A percentile compares a stretch with the other conserved stretches of the same genome.
phyloP scores from a whole-genome alignment of 1,140 invertebrate species.

The Melanaphis sacchari region DNA sequence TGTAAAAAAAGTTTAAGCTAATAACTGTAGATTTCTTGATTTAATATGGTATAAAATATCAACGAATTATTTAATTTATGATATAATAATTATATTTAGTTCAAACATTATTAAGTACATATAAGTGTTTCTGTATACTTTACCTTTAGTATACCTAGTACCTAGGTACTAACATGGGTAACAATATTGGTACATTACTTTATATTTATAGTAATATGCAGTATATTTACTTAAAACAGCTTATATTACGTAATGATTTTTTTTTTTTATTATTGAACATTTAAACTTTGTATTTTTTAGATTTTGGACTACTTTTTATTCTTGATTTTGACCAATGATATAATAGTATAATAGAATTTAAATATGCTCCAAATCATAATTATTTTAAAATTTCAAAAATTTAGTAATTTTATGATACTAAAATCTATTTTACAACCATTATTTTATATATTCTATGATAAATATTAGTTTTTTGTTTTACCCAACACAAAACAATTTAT shows the following conservation, averaged over 20 bases:
- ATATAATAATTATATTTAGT: background rate
- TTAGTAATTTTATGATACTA: background rate
- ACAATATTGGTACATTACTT: no score
- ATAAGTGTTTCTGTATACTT: background rate
- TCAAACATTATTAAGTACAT: background rate
- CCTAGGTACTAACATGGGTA: no score
- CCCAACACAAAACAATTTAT: no score
- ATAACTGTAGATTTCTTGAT: background rate
- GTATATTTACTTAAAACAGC: background rate
- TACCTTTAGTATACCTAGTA: background rate
- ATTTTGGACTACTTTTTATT: background rate
- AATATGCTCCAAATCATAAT: no score
- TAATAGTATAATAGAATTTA: no score
- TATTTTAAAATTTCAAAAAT: background rate
- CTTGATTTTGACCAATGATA: background rate
- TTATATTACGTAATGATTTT: background rate
- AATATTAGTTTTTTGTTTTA: no score
- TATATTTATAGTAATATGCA: background rate
- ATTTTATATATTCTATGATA: no score
- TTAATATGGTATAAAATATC: background rate
- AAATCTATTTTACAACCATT: no score
- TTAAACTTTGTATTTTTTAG: background rate
- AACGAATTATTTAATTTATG: background rate
- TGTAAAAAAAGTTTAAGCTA: background rate
- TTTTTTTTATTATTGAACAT: background rate